Evolutionary conservation across 2,888 invertebrate genomes (phyloP).

Genomic region (Latheticus oryzae): DNA sequence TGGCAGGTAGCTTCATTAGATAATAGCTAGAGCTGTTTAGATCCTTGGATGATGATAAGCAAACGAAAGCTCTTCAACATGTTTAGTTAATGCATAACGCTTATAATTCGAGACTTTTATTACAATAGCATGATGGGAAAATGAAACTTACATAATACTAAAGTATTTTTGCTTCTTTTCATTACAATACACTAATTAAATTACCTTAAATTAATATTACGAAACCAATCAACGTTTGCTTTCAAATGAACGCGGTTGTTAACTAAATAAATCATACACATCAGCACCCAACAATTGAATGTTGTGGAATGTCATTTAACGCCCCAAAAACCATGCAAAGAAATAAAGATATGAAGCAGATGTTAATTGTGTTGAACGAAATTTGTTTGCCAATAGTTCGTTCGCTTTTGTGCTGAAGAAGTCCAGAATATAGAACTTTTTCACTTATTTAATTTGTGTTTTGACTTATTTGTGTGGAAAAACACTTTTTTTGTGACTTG

Average conservation of each 20-base stretch:
- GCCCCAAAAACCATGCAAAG: constrained; percentile 9
- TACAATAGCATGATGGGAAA: constrained; percentile 26
- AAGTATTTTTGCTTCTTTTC: too few species aligned
- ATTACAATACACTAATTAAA: constrained; percentile 31
- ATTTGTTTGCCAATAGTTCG: constrained; percentile 15
- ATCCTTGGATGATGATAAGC: constrained; percentile 41
- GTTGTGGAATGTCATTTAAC: constrained; percentile 6
- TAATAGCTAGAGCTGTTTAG: constrained; percentile 42
- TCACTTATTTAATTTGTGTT: background rate
- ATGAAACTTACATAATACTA: too few species aligned
- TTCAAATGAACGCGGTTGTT: constrained; percentile 2
- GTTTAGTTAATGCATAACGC: constrained; percentile 43
- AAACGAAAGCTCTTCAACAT: constrained; percentile 41
- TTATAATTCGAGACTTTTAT: constrained; percentile 34
- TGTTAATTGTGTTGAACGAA: constrained; percentile 10
- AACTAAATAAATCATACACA: constrained; percentile 16
- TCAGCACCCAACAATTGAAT: background rate
- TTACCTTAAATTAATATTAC: constrained; percentile 12
- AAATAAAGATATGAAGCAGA: constrained; percentile 18
- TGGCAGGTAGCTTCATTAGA: constrained; percentile 45
- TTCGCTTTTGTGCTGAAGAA: background rate
- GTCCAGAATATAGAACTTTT: background rate
- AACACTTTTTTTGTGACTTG: constrained; percentile 16
- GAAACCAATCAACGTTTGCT: constrained; percentile 14
- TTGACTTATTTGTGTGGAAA: background rate